Conservation (phyloP, 1,140 invertebrate genomes). For the Neuroterus valhalla region DNA sequence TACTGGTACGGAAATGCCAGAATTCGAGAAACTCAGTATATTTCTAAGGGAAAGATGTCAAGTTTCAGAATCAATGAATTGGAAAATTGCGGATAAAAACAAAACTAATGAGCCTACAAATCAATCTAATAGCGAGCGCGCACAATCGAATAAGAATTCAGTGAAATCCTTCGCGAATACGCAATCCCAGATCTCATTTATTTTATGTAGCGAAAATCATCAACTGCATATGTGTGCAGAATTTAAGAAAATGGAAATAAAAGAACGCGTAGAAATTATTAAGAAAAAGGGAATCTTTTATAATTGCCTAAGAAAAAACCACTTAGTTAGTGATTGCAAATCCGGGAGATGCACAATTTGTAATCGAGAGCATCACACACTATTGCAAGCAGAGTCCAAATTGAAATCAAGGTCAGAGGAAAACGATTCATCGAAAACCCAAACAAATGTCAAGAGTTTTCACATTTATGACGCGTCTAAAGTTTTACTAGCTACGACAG, state of each 20-base stretch:
- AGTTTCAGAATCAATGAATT: constrained; percentile 48
- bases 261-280: constrained; percentile 27
- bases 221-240: constrained; percentile 33
- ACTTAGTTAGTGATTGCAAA: constrained; percentile 37
- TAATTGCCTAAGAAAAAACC: constrained; percentile 31
- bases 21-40: constrained; percentile 48
- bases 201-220: constrained; percentile 35
- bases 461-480: constrained; percentile 2
- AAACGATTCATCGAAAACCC: neutral
- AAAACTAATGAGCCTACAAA: neutral
- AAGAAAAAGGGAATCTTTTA: constrained; percentile 39
- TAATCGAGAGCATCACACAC: constrained; percentile 35
- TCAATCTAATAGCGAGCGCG: constrained; percentile 2
- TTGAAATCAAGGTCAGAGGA: neutral
- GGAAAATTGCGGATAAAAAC: neutral
- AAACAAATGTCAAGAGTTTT: neutral
- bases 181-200: neutral
- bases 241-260: constrained; percentile 30
- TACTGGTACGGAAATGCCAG: constrained; percentile 43
- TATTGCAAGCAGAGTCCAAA: constrained; percentile 36
- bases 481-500: constrained; percentile 35
- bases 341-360: constrained; percentile 35
- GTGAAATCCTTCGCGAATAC: neutral
- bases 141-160: constrained; percentile 2
- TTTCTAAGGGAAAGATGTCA: constrained; percentile 56